Evolutionary conservation across 2,113 vertebrate species (phyloP).

Genomic region (Alexandromys fortis): DNA sequence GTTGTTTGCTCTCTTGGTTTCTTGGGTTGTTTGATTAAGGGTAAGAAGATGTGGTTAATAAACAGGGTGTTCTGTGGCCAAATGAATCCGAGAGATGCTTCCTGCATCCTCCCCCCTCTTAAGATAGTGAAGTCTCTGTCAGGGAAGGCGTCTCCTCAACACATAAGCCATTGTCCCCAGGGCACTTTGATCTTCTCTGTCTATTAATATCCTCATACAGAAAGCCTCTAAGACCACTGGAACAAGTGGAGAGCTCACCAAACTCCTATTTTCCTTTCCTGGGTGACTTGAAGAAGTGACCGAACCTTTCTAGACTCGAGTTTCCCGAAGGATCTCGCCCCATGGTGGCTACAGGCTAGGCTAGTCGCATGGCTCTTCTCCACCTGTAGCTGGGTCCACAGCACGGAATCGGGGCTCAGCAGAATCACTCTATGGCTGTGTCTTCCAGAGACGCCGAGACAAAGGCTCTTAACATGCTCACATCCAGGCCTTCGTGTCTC

Average conservation of each 20-base stretch:
- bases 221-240: neutral
- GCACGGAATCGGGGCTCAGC: neutral
- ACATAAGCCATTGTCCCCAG: neutral
- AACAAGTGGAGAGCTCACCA: neutral
- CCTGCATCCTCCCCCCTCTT: neutral
- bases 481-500: slow-evolving; percentile 26
- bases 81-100: neutral
- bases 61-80: neutral
- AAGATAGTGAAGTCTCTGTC: neutral
- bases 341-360: neutral
- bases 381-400: neutral
- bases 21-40: neutral
- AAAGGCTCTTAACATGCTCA: slow-evolving; percentile 40
- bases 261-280: neutral
- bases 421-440: neutral
- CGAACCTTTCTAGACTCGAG: neutral
- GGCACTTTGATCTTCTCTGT: neutral
- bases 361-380: neutral
- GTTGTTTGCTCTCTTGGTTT: neutral
- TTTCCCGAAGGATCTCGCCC: neutral
- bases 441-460: neutral
- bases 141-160: neutral
- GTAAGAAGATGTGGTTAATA: neutral
- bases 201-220: neutral
- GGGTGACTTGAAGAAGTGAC: neutral